Evolutionary conservation across 2,888 invertebrate genomes (phyloP).

Genomic region (Scaptodrosophila latifasciaeformis): DNA sequence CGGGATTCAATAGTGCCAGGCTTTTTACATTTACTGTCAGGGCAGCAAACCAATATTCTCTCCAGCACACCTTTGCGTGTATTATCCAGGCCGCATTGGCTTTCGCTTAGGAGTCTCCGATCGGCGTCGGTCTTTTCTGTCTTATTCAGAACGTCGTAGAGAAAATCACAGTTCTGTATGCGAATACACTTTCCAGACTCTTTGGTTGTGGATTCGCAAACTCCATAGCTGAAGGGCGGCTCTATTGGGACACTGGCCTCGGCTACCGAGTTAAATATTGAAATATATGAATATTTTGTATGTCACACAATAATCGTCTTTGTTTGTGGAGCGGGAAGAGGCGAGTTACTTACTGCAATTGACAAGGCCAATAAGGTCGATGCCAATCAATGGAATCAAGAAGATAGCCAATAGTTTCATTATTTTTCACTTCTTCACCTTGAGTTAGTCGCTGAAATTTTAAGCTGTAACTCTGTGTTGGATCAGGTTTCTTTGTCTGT

Average conservation of each 20-base stretch:
- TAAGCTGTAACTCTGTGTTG: too few species aligned
- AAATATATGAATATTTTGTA: too few species aligned
- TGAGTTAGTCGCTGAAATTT: too few species aligned
- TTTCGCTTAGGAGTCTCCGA: constrained; percentile 55
- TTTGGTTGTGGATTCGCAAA: constrained; percentile 50
- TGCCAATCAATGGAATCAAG: too few species aligned
- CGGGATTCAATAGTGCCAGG: neutral
- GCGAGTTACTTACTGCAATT: too few species aligned
- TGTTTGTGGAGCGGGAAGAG: too few species aligned
- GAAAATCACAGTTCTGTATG: constrained; percentile 55
- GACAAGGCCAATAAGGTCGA: too few species aligned
- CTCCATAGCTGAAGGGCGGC: constrained; percentile 52
- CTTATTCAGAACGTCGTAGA: constrained; percentile 42
- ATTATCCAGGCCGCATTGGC: constrained; percentile 82
- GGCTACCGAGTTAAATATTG: too few species aligned
- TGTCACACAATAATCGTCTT: too few species aligned
- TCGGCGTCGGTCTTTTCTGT: constrained; percentile 29
- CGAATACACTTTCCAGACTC: constrained; percentile 62
- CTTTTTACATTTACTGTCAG: constrained; percentile 35
- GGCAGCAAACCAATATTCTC: constrained; percentile 78
- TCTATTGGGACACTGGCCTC: constrained; percentile 6
- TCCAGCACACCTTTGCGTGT: constrained; percentile 34
- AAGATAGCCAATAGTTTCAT: too few species aligned
- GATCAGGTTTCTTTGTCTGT: too few species aligned
- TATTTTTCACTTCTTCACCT: too few species aligned